Evolutionary conservation across 1,140 invertebrate genomes (phyloP), one percentile per base, ranked within the genome.

Genomic region (Leguminivora glycinivorella): DNA sequence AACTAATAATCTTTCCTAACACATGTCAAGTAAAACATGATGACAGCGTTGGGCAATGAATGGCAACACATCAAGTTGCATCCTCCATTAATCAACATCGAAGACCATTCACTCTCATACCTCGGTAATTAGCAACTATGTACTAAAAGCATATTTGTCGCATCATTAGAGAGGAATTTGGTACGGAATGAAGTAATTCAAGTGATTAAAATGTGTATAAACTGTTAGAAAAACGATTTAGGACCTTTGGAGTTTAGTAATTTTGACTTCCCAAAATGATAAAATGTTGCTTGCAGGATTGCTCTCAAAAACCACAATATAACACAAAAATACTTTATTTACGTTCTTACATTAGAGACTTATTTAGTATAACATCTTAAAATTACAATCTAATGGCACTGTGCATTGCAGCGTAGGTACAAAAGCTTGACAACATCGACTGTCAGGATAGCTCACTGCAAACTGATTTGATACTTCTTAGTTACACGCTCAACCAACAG

Each of bases 401-500:
- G 58, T 29, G 25, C 25, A 63, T 63, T 63, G 58, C 58, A 63
- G 6, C 58, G 58, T 29, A 31, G n/a, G n/a, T 63, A 31, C 25
- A 29, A 29, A 29, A 31, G 58, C 58, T 63, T 29, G 22, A 58
- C 47, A 52, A 63, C 5, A 29, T 63, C 58, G 25, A 63, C 25
- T 60, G 58, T 63, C 58, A 63, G 24, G 24, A 26, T 25, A n/a
- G 56, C n/a, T 60, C 24, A 60, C 56, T 60, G 25, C 58, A 29
- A 63, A 63, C 26, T 31, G 14, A 29, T 26, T 29, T 29, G n/a
- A 7, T 31, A 29, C 26, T 63, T 29, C 31, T 25, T 63, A 63
- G 26, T 25, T 63, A 63, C 58, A 63, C 58, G 58, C 58, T 29
- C 58, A 63, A 63, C 26, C 58, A 31, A 63, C 58, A 63, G 58